A percentile compares a stretch with the other conserved stretches of the same genome.
phyloP scores from a whole-genome alignment of 2,797 vertebrate species.

The Crenuchus spilurus region DNA sequence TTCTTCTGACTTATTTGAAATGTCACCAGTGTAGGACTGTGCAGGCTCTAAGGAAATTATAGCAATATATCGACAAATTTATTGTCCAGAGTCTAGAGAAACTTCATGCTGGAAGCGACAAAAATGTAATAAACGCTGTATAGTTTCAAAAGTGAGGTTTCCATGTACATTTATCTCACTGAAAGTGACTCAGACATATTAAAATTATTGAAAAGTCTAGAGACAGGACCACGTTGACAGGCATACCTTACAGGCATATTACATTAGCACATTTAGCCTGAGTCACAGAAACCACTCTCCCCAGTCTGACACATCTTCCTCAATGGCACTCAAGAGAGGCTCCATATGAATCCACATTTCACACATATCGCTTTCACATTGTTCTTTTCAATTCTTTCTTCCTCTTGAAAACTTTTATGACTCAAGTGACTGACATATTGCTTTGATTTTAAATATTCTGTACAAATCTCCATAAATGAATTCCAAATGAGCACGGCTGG shows the following conservation, averaged over 20 bases:
- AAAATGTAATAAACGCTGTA: conserved; percentile 9
- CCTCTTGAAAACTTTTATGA: conserved; percentile 25
- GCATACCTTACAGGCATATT: conserved; percentile 1
- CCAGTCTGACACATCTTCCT: conserved; percentile 59
- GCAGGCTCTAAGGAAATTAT: background rate
- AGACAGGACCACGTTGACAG: background rate
- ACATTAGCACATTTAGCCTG: conserved; percentile 34
- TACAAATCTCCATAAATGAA: conserved; percentile 75
- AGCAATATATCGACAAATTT: conserved; percentile 14
- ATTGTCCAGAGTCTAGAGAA: background rate
- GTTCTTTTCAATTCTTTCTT: conserved; percentile 41
- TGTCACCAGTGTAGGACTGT: background rate
- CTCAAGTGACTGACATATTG: conserved; percentile 56
- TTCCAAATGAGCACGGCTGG: conserved; percentile 69
- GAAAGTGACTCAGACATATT: conserved; percentile 16
- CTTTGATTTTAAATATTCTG: conserved; percentile 65
- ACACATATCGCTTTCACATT: conserved; percentile 62
- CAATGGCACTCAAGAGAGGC: conserved; percentile 64
- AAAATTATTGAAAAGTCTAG: conserved; percentile 32
- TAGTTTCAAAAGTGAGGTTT: conserved; percentile 2
- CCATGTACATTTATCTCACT: background rate
- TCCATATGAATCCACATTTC: conserved; percentile 45
- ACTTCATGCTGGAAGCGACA: background rate
- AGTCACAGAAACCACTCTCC: conserved; percentile 44
- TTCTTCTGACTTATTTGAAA: background rate